These are phyloP conservation scores for Heliothis subflexa DNA, from an alignment of 1,140 invertebrate species.

Conservation along the genomic window DNA sequence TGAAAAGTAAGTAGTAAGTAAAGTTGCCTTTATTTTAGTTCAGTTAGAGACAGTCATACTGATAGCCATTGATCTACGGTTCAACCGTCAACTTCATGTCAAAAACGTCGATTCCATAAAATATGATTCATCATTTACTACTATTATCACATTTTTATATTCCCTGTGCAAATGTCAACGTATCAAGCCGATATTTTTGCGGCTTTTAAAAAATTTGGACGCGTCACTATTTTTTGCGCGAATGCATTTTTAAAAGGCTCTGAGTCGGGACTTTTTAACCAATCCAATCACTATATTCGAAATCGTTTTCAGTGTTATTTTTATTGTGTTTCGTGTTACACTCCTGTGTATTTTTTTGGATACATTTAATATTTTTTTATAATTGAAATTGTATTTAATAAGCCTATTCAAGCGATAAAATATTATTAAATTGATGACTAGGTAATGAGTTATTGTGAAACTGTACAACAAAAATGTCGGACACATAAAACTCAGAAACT, in stretches of 20 bases:
- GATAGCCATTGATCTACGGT: background rate
- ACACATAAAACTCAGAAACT: no score
- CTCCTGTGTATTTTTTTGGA: background rate
- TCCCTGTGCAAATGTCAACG: conserved; percentile 17
- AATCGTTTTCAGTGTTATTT: conserved; percentile 20
- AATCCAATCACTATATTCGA: conserved; percentile 42
- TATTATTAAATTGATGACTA: no score
- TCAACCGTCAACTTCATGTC: background rate
- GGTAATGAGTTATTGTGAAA: no score
- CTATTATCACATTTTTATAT: conserved; percentile 34
- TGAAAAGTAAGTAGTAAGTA: no score
- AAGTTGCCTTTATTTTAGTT: no score
- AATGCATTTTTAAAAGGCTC: conserved; percentile 48
- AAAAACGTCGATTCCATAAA: background rate
- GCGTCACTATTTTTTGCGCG: conserved; percentile 25
- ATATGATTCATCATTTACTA: conserved; percentile 18
- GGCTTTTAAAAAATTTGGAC: conserved; percentile 46
- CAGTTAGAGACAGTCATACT: background rate
- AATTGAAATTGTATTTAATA: no score
- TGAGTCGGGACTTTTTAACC: conserved; percentile 36
- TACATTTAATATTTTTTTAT: background rate
- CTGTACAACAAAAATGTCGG: no score
- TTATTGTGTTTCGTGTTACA: conserved; percentile 26
- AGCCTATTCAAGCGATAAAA: no score
- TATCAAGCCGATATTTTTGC: conserved; percentile 26